Conservation (phyloP, 2,888 invertebrate species). For the Cephus sareptanus region DNA sequence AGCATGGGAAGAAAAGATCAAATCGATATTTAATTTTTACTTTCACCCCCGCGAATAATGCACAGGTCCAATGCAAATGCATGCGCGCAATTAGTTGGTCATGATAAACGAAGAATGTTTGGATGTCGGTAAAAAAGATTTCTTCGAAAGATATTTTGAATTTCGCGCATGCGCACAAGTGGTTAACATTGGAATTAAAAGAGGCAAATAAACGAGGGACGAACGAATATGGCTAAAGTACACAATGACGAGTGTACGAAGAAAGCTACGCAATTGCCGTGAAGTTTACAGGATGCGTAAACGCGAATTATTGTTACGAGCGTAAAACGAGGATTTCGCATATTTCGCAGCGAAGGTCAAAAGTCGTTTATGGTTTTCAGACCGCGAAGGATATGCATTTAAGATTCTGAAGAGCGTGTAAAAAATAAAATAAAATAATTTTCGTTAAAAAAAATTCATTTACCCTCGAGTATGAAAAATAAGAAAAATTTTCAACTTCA, state of each 20-base stretch:
- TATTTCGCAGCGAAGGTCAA: not conserved
- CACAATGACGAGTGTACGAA: not conserved
- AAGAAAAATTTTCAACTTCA: not conserved
- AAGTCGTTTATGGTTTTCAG: not conserved
- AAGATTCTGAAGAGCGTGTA: not conserved
- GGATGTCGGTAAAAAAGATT: not conserved
- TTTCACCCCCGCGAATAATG: not conserved
- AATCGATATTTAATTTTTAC: not conserved
- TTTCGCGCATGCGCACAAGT: not conserved
- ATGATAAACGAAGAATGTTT: not conserved
- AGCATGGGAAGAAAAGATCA: not conserved
- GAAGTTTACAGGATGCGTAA: not conserved
- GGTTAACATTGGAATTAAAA: not conserved
- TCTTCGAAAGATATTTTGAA: not conserved
- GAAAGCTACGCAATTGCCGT: not conserved
- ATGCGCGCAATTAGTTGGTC: not conserved
- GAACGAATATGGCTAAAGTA: not conserved
- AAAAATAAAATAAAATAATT: not conserved
- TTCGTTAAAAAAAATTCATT: not conserved
- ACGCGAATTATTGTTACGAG: not conserved
- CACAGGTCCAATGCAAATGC: not conserved
- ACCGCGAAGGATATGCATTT: not conserved
- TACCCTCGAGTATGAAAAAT: not conserved
- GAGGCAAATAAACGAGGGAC: not conserved
- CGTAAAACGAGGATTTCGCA: not conserved